These are phyloP conservation scores for Apostichopus californicus DNA, from an alignment of 35 echinoderm and acorn worm species.

Conservation along the genomic window DNA sequence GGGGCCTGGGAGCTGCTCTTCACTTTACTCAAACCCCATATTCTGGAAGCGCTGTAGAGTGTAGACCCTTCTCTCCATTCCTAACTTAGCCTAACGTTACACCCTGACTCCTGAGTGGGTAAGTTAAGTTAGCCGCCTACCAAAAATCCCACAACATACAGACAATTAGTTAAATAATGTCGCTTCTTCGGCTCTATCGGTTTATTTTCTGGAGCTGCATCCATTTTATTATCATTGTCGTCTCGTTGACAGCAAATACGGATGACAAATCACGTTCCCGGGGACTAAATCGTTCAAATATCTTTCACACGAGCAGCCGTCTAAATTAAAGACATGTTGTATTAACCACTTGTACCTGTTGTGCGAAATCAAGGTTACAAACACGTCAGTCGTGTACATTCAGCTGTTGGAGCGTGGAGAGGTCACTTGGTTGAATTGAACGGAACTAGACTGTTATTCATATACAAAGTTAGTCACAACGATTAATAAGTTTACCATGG, in stretches of 20 bases:
- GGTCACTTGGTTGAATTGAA: too few relatives aligned
- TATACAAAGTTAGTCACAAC: neutral
- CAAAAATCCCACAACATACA: slow-evolving; percentile 56
- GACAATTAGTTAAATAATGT: slow-evolving; percentile 34
- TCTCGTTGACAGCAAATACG: neutral
- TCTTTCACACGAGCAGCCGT: neutral
- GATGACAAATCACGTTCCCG: neutral
- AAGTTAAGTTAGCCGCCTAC: neutral
- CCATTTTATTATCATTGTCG: neutral
- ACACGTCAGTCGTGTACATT: too few relatives aligned
- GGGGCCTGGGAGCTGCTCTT: too few relatives aligned
- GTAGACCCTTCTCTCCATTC: too few relatives aligned
- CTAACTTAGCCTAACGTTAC: too few relatives aligned
- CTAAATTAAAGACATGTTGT: too few relatives aligned
- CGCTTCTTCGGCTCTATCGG: slow-evolving; percentile 11
- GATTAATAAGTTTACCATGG: neutral
- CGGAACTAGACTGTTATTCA: neutral
- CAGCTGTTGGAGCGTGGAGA: too few relatives aligned
- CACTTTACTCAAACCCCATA: too few relatives aligned
- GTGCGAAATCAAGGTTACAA: neutral
- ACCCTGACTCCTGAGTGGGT: too few relatives aligned
- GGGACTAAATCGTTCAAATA: neutral
- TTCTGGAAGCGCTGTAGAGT: too few relatives aligned
- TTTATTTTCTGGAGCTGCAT: neutral
- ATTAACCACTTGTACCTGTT: neutral